Base-by-base conservation (phyloP, 92 coral and sea anemone genomes). In the Montipora capitata region DNA sequence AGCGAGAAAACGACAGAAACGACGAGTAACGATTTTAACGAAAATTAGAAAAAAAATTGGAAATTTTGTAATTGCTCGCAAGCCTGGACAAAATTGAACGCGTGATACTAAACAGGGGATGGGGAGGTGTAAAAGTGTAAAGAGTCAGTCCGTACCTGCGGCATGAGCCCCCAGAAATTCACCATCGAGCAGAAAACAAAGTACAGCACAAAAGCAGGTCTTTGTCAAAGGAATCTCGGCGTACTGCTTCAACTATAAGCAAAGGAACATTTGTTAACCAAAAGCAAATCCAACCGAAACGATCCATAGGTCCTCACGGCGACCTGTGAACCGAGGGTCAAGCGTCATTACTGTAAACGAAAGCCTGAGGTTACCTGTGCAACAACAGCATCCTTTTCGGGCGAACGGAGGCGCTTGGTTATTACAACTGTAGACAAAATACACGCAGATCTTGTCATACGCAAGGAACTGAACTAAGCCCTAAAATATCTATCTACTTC, bases 331-430 rank as follows among this genome's bases (percentile, higher is more conserved):
- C 10, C n/a, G 3, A 42, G 4, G 3, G 7, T 2, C 27, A 62
- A 59, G 52, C 52, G 52, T 5, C 52, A 48, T 10, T 48, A 10
- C 52, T 6, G 62, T 9, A 35, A 79, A 66, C 3, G 8, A 27
- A 8, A 10, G 17, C 65, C 13, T 27, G 11, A 4, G 66, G 12
- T 40, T 81, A 97, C 99, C 98, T 97, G 99, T 11, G 98, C 98
- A 40, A 96, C 90, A 57, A 96, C 96, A 18, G 98, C 99, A 71
- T 94, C 99, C 86, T 96, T 97, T 79, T 97, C 99, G 15, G 87
- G 80, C 7, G 98, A 96, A 27, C 94, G 84, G 75, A 97, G 92
- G 40, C 99, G 97, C 56, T 92, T 92, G 80, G 94, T 91, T 78
- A 96, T 97, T 45, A 97, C 86, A 72, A 97, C 99, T 97, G 91